Evolutionary conservation across 2,113 vertebrate species (phyloP), one percentile per base, ranked within the genome.

Genomic region (Forbesichthys papilliferus): DNA sequence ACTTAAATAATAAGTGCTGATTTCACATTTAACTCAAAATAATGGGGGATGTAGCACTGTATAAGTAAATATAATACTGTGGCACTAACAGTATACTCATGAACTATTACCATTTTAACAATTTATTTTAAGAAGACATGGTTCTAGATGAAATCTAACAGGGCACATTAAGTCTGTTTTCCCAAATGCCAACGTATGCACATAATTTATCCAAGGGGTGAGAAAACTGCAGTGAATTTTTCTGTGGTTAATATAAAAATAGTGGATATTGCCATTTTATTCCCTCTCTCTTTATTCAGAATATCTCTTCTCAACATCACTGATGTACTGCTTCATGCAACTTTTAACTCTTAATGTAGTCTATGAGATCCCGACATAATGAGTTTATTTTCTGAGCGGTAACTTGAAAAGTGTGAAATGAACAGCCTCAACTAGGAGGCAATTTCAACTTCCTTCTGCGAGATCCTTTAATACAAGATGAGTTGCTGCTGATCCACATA

Each of bases 391-490:
- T 74, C 7, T 42, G 49, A 14, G 49, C 63, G 74, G 77, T 75
- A 76, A 27, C 69, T 79, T 48, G 66, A 71, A 86, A 84, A 82
- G 76, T 77, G 77, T 82, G 80, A 89, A 85, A 86, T 84, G 78
- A 87, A 81, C 71, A 83, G 68, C 67, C 71, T 75, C 3, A 86
- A 84, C 55, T 67, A 66, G 67, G 69, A 85, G 67, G 57, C 74
- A 80, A 82, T 80, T 82, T 85, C 76, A 75, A 53, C 71, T 79
- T 79, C 71, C 72, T 42, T 42, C 68, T 71, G 81, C 86, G 76
- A 77, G 77, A 67, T 78, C 69, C 82, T 85, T 85, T 89, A 84
- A 86, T 89, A 77, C 70, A 9, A 76, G 73, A 85, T 85, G 77
- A 87, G 80, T 81, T 81, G 77, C 64, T 42, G 74, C 75, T 84